Conservation (phyloP, 2,797 vertebrate genomes). For the Pyrocephalus nanus region DNA sequence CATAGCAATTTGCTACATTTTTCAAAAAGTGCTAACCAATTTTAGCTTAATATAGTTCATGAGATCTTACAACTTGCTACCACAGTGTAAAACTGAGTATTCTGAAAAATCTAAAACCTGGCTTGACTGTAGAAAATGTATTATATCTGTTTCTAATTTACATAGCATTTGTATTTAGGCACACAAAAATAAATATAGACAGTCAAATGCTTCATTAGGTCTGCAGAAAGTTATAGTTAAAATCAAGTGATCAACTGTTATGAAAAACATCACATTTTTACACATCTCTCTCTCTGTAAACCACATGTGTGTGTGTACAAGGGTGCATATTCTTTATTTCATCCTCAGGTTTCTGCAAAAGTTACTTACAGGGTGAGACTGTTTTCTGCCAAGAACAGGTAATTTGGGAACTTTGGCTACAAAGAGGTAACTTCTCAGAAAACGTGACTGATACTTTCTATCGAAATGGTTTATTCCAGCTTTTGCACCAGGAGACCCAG, state of each 20-base stretch:
- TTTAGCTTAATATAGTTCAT: constrained; percentile 47
- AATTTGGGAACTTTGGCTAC: not conserved
- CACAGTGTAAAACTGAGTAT: constrained; percentile 51
- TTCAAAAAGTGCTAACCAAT: constrained; percentile 36
- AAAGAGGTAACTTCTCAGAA: not conserved
- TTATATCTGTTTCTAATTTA: constrained; percentile 39
- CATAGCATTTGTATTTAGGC: constrained; percentile 49
- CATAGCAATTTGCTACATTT: constrained; percentile 56
- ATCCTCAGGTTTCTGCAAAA: not conserved
- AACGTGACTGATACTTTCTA: not conserved
- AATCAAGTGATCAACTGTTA: not conserved
- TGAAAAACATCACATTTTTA: not conserved
- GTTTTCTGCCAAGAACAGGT: not conserved
- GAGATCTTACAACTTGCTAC: constrained; percentile 50
- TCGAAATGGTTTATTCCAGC: not conserved
- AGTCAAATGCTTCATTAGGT: constrained; percentile 26
- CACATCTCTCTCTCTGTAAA: not conserved
- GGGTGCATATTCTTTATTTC: not conserved
- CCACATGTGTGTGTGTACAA: not conserved
- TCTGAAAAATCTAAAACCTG: constrained; percentile 50
- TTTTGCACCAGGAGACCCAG: not conserved
- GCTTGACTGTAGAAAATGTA: constrained; percentile 56
- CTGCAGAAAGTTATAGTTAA: constrained; percentile 11
- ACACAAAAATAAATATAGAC: constrained; percentile 61
- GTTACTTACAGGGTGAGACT: not conserved